Conservation (phyloP, 1,140 invertebrate species). For the Papilio dardanus region DNA sequence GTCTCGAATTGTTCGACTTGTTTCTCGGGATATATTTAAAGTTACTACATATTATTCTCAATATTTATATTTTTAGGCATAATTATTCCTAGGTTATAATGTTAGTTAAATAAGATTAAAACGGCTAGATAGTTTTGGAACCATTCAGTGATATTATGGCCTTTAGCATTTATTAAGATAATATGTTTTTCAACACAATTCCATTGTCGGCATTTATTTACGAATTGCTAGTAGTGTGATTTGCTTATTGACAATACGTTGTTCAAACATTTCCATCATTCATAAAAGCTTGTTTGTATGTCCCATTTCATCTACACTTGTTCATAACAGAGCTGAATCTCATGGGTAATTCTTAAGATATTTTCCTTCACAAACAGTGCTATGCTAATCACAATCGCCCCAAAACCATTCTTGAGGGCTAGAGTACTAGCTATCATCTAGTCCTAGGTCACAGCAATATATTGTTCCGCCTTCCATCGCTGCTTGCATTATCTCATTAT, state of each 20-base stretch:
- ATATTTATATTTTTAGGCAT: constrained; percentile 18
- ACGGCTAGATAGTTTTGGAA: constrained; percentile 51
- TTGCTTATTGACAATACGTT: constrained; percentile 8
- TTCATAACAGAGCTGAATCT: constrained; percentile 24
- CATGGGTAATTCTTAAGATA: background rate
- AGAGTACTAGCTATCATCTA: background rate
- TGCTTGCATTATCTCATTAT: constrained; percentile 50
- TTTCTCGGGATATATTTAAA: constrained; percentile 39
- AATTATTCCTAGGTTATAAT: constrained; percentile 14
- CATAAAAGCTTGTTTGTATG: constrained; percentile 54
- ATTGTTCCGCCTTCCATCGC: constrained; percentile 12
- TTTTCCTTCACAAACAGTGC: background rate
- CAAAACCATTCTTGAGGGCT: background rate
- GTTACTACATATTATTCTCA: constrained; percentile 22
- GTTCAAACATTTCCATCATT: background rate
- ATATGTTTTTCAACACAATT: constrained; percentile 44
- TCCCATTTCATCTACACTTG: constrained; percentile 44
- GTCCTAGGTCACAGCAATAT: background rate
- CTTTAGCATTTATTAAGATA: constrained; percentile 38
- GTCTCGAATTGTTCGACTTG: constrained; percentile 45
- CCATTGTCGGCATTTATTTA: constrained; percentile 52
- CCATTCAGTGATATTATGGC: constrained; percentile 59
- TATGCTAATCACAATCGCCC: background rate
- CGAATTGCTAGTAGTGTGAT: constrained; percentile 6
- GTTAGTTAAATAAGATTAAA: background rate